A percentile compares a stretch with the other conserved stretches of the same genome.
Conservation (phyloP, 2,797 vertebrate genomes). For the Cossypha heuglini region DNA sequence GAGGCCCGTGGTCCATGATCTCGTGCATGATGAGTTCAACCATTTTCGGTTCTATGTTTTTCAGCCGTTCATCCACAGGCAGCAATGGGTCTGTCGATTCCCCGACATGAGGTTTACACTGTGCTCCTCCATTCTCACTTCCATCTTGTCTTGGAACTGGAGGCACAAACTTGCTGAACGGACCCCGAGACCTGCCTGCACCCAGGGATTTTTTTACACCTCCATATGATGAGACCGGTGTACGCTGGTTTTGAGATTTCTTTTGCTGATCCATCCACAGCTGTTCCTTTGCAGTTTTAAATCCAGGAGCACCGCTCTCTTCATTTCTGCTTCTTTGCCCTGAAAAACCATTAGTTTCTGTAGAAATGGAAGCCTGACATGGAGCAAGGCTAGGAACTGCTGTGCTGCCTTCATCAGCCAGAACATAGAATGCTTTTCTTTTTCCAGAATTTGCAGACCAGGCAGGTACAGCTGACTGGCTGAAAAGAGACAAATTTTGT, state of each 20-base stretch:
- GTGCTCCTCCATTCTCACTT: constrained; percentile 56
- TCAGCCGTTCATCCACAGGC: constrained; percentile 85
- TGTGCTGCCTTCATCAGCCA: constrained; percentile 57
- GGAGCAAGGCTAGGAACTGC: constrained; percentile 23
- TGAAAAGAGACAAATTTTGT: constrained; percentile 33
- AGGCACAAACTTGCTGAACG: constrained; percentile 90
- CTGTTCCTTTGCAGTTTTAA: constrained; percentile 91
- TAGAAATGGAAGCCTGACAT: background rate
- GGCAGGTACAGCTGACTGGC: constrained; percentile 63
- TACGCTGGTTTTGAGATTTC: constrained; percentile 80
- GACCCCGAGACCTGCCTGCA: constrained; percentile 86
- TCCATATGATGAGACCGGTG: constrained; percentile 57
- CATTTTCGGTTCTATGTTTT: constrained; percentile 94
- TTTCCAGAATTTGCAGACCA: constrained; percentile 75
- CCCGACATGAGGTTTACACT: background rate
- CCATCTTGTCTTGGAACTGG: constrained; percentile 84
- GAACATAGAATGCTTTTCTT: constrained; percentile 78
- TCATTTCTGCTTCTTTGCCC: constrained; percentile 51
- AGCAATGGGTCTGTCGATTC: background rate
- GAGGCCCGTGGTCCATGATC: constrained; percentile 94
- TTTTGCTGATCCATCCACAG: constrained; percentile 88
- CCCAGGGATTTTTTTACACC: constrained; percentile 89
- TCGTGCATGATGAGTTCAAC: constrained; percentile 95
- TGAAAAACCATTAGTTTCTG: constrained; percentile 24
- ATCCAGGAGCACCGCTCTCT: constrained; percentile 66